Evolutionary conservation across 2,797 vertebrate genomes (phyloP).

Genomic region (Scyliorhinus canicula): DNA sequence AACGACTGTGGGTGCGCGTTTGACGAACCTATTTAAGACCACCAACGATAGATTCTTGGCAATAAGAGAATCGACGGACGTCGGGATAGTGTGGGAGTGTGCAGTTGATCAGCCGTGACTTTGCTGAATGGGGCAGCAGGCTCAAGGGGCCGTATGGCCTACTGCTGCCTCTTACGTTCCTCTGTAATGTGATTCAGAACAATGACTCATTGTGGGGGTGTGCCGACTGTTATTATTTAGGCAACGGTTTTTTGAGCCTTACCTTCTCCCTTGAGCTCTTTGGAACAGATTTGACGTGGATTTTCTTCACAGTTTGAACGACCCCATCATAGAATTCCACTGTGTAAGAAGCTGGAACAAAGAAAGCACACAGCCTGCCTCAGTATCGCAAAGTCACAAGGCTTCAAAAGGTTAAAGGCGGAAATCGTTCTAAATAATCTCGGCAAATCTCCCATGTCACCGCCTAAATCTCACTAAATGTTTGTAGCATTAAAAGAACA

Average conservation of each 20-base stretch:
- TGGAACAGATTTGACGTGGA: slow-evolving; percentile 86
- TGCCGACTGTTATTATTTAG: not conserved
- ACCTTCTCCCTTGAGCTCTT: slow-evolving; percentile 48
- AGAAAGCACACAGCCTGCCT: not conserved
- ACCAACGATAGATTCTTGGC: no score
- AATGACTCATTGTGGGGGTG: not conserved
- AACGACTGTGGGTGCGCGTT: no score
- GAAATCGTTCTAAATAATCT: not conserved
- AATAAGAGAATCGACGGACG: not conserved
- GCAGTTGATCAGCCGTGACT: not conserved
- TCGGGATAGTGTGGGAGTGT: not conserved
- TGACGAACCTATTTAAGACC: no score
- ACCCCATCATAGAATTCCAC: slow-evolving; percentile 96
- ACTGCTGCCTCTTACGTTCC: not conserved
- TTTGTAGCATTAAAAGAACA: not conserved
- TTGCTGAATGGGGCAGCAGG: not conserved
- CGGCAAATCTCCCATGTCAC: not conserved
- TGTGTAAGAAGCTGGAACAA: slow-evolving; percentile 78
- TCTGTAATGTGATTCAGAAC: not conserved
- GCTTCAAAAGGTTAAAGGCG: not conserved
- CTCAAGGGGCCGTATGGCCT: not conserved
- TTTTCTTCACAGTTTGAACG: slow-evolving; percentile 88
- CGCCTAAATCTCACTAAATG: not conserved
- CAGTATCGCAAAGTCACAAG: not conserved
- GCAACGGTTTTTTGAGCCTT: not conserved